Evolutionary conservation across 2,113 vertebrate genomes (phyloP).

Genomic region (Lichenostomus cassidix): DNA sequence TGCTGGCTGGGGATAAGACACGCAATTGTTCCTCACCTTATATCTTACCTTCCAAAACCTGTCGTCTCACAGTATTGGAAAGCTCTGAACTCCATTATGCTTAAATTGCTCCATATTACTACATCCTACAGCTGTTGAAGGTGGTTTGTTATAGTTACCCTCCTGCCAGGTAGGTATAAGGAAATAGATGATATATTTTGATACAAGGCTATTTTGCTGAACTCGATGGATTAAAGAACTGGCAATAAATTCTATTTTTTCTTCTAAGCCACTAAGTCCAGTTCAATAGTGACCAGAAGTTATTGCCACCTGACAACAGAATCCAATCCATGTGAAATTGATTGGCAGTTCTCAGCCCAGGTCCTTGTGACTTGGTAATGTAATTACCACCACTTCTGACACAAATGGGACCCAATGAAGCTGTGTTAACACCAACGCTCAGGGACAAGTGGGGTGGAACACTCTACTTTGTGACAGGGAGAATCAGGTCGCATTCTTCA

Average conservation of each 20-base stretch:
- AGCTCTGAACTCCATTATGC: slow-evolving; percentile 23
- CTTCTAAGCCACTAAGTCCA: not conserved
- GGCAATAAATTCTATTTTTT: slow-evolving; percentile 21
- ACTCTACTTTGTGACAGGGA: not conserved
- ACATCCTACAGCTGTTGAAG: not conserved
- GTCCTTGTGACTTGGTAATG: not conserved
- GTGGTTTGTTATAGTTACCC: slow-evolving; percentile 52
- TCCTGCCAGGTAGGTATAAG: not conserved
- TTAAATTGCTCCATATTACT: slow-evolving; percentile 45
- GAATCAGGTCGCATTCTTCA: not conserved
- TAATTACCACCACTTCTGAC: not conserved
- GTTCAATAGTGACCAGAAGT: not conserved
- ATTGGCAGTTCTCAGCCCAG: not conserved
- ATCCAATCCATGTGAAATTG: not conserved
- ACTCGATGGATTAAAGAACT: not conserved
- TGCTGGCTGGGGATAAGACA: slow-evolving; percentile 14
- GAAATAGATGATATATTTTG: slow-evolving; percentile 52
- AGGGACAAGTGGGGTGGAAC: not conserved
- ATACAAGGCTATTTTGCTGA: slow-evolving; percentile 27
- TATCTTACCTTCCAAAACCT: slow-evolving; percentile 33
- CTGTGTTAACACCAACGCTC: fast-evolving
- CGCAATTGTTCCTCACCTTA: slow-evolving; percentile 34
- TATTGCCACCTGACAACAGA: not conserved
- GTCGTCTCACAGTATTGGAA: not conserved
- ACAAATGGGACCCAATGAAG: not conserved